Evolutionary conservation across 2,888 invertebrate genomes (phyloP).

Genomic region (Netelia virgata): DNA sequence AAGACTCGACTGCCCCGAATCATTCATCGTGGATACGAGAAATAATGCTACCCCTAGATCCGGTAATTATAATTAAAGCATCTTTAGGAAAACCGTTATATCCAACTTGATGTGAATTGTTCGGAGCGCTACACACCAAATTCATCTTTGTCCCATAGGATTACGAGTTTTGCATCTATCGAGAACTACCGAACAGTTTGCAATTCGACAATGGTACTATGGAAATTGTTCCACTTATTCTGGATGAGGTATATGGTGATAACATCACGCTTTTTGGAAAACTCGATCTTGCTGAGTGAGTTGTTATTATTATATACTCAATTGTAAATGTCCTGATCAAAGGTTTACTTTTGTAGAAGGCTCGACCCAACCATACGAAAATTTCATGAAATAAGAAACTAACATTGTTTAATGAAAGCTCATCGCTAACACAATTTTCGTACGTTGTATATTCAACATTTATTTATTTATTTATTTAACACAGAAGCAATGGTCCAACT

Average conservation of each 20-base stretch:
- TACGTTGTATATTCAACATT: too few species aligned
- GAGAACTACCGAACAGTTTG: slow-evolving; percentile 74
- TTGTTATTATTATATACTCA: background rate
- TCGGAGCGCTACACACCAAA: background rate
- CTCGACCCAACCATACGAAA: too few species aligned
- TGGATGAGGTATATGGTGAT: slow-evolving; percentile 78
- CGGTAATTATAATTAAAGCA: slow-evolving; percentile 72
- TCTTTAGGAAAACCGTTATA: slow-evolving; percentile 1
- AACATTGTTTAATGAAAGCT: too few species aligned
- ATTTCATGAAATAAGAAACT: too few species aligned
- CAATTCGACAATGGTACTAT: slow-evolving; percentile 75
- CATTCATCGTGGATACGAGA: slow-evolving; percentile 75
- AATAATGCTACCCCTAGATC: slow-evolving; percentile 76
- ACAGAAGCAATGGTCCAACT: background rate
- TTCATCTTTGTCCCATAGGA: slow-evolving; percentile 74
- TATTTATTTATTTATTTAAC: too few species aligned
- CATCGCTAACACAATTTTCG: too few species aligned
- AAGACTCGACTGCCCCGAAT: slow-evolving; percentile 52
- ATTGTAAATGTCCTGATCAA: too few species aligned
- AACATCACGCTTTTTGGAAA: slow-evolving; percentile 67
- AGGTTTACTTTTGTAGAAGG: too few species aligned
- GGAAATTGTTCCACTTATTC: slow-evolving; percentile 75
- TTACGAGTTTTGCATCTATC: slow-evolving; percentile 82
- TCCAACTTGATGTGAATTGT: background rate
- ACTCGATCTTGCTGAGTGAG: background rate